phyloP scores from a whole-genome alignment of 2,888 invertebrate genomes.

The Xylophagus ater region DNA sequence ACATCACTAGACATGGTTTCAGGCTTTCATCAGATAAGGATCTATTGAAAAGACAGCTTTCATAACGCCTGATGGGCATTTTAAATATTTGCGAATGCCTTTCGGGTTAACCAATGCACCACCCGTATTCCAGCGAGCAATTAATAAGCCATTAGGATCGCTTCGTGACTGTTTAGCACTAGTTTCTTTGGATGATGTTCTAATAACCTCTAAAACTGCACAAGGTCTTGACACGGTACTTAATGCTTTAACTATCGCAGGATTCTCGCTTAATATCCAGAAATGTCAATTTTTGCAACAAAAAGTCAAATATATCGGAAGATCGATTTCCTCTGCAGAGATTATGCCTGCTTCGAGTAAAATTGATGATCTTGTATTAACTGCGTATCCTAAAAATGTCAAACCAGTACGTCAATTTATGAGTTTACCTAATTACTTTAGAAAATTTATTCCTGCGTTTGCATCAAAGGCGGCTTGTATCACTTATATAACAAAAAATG shows the following conservation, averaged over 20 bases:
- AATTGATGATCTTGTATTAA: not conserved
- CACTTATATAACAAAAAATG: not conserved
- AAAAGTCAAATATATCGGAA: not conserved
- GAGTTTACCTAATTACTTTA: not conserved
- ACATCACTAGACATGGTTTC: too few relatives aligned
- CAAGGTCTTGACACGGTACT: slow-evolving; percentile 4
- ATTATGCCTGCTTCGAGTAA: not conserved
- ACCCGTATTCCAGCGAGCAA: slow-evolving; percentile 25
- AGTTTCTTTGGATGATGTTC: slow-evolving; percentile 15
- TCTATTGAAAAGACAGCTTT: not conserved
- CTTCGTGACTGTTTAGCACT: slow-evolving; percentile 6
- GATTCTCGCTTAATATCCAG: not conserved
- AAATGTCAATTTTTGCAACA: not conserved
- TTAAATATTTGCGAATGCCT: slow-evolving; percentile 24
- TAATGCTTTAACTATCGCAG: not conserved
- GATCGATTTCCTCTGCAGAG: not conserved
- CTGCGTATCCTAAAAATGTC: not conserved
- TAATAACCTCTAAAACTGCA: slow-evolving; percentile 11
- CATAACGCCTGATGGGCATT: slow-evolving; percentile 5
- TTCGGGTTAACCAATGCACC: slow-evolving; percentile 34
- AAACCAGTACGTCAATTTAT: not conserved
- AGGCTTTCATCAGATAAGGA: not conserved
- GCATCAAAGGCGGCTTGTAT: not conserved
- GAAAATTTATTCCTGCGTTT: not conserved
- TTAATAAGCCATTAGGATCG: slow-evolving; percentile 12